Evolutionary conservation across 2,113 vertebrate species (phyloP), one percentile per base, ranked within the genome.

Genomic region (Burhinus oedicnemus): DNA sequence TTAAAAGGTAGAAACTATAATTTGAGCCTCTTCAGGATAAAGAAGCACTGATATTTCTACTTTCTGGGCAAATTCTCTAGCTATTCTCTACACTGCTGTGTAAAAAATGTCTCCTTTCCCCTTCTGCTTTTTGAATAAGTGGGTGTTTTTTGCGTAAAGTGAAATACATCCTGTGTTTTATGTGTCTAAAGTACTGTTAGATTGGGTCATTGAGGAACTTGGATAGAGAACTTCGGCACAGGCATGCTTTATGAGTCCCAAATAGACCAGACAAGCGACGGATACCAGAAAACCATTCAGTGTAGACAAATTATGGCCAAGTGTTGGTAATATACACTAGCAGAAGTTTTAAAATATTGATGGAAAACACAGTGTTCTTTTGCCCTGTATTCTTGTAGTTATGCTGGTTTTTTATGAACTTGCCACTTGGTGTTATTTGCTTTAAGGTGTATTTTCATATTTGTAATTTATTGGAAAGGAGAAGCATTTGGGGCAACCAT

Each of bases 111-210:
- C 34, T 74, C 14, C 5, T 76, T 94, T 81, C 22, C 45, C 20
- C 30, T 93, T 70, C 62, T 90, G 25, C 30, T 80, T 92, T 95
- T 83, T 94, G 19, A 90, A 47, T 42, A 84, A 93, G 32, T 83
- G 19, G 14, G 5, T 54, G 32, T 4, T 3, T 76, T 90, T 77
- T 87, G 22, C 65, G 16, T 29, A 85, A 85, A 79, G 40, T 64
- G 8, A 90, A 87, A 76, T 60, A 58, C 12, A 58, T 83, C 30
- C 51, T 62, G 18, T 80, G 45, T 65, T 70, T 92, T 85, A 40
- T 40, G 45, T 57, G 29, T 69, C 30, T 80, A 26, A 83, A 83
- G 26, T 72, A 40, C 49, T 61, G 49, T 54, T 70, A 80, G 45
- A 6, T 14, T 86, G 58, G 49, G 18, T 65, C 25, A 36, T 62